These are phyloP conservation scores for Selene dorsalis DNA, from an alignment of 2,797 vertebrate species.

Conservation along the genomic window DNA sequence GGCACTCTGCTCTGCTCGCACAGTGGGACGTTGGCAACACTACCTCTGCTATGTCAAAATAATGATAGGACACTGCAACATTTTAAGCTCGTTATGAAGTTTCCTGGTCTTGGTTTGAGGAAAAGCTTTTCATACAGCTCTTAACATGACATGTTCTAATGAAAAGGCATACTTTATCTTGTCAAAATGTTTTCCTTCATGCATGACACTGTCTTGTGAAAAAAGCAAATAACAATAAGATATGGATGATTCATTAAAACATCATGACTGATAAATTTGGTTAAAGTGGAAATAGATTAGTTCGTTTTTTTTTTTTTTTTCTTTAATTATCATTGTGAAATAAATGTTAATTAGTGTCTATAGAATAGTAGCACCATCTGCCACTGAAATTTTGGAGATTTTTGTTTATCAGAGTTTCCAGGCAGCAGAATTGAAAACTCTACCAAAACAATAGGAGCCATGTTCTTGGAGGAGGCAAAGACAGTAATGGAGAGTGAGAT, in stretches of 20 bases:
- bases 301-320: too few species aligned
- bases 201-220: not conserved
- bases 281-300: not conserved
- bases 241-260: not conserved
- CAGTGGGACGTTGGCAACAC: slow-evolving; percentile 66
- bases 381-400: too few species aligned
- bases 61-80: slow-evolving; percentile 67
- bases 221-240: not conserved
- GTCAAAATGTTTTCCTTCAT: slow-evolving; percentile 2
- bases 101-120: slow-evolving; percentile 12
- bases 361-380: too few species aligned
- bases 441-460: too few species aligned
- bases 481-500: too few species aligned
- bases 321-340: not conserved
- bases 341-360: not conserved
- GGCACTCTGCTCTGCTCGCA: slow-evolving; percentile 59
- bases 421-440: too few species aligned
- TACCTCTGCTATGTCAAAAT: slow-evolving; percentile 62
- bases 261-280: not conserved
- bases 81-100: slow-evolving; percentile 55
- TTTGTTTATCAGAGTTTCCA: too few species aligned
- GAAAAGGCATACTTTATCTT: not conserved
- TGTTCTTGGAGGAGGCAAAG: not conserved
- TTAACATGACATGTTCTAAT: not conserved
- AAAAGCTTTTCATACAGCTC: not conserved